Evolutionary conservation across 2,113 vertebrate species (phyloP).

Genomic region (Strigops habroptila): DNA sequence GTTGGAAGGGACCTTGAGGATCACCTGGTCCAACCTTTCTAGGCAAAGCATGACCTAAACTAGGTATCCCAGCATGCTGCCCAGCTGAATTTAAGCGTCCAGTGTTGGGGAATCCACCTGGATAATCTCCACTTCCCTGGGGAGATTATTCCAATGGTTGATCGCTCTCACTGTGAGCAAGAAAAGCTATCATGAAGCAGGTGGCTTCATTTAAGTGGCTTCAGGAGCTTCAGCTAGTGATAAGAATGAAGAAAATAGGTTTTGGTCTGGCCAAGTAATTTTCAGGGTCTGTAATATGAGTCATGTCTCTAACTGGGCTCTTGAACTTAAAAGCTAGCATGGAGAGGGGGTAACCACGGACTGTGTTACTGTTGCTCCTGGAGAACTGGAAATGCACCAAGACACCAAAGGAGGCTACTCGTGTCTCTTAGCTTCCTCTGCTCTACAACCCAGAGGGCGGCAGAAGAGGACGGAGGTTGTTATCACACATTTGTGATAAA

Average conservation of each 20-base stretch:
- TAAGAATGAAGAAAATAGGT: neutral
- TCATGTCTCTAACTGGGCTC: neutral
- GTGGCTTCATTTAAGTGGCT: neutral
- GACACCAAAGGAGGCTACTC: neutral
- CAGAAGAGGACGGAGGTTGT: neutral
- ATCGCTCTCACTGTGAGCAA: neutral
- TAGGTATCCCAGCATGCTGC: neutral
- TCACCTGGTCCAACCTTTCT: neutral
- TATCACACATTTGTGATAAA: neutral
- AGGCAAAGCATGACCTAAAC: neutral
- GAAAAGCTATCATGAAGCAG: neutral
- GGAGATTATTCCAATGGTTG: neutral
- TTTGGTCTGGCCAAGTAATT: neutral
- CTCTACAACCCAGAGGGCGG: neutral
- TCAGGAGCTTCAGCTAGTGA: neutral
- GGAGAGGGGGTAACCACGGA: fast-evolving
- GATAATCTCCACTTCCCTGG: neutral
- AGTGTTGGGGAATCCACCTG: neutral
- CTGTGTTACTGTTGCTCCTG: neutral
- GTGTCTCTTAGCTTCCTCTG: neutral
- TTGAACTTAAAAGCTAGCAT: neutral
- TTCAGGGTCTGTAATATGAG: neutral
- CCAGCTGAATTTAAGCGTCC: neutral
- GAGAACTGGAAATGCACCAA: neutral
- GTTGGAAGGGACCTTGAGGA: neutral